These are phyloP conservation scores for Protula sp. DNA, from an alignment of 2,888 invertebrate genomes.

Conservation along the genomic window DNA sequence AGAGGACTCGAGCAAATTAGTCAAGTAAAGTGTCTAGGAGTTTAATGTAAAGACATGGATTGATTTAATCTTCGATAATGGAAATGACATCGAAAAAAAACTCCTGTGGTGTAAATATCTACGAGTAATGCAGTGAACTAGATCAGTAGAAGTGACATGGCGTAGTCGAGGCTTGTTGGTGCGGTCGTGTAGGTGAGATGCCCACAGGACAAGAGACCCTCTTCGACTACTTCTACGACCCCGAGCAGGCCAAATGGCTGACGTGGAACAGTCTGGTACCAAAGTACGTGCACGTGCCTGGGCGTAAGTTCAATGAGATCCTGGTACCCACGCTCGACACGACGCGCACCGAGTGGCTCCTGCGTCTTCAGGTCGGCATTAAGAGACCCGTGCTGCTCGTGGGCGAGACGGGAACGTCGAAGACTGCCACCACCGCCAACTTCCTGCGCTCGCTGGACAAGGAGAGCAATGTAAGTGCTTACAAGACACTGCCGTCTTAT, in stretches of 20 bases:
- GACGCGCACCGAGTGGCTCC: constrained; percentile 68
- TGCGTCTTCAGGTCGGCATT: constrained; percentile 65
- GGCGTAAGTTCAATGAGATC: constrained; percentile 71
- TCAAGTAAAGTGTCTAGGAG: too few relatives aligned
- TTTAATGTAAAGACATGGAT: too few relatives aligned
- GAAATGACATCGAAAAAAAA: too few relatives aligned
- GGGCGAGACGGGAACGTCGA: constrained; percentile 88
- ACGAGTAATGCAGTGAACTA: too few relatives aligned
- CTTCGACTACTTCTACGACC: constrained; percentile 77
- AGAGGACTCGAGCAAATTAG: too few relatives aligned
- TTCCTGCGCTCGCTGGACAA: constrained; percentile 68
- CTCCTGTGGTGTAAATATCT: too few relatives aligned
- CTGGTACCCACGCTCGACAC: constrained; percentile 88
- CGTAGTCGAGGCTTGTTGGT: too few relatives aligned
- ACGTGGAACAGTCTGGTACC: constrained; percentile 81
- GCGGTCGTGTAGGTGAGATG: constrained; percentile 60
- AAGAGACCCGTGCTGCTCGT: constrained; percentile 76
- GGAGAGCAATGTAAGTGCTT: constrained; percentile 57
- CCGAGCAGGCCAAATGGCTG: constrained; percentile 66
- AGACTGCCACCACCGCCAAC: constrained; percentile 81
- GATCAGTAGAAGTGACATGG: too few relatives aligned
- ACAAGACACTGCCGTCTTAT: too few relatives aligned
- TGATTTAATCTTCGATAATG: too few relatives aligned
- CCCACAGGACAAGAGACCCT: constrained; percentile 68
- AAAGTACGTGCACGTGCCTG: constrained; percentile 68